These are phyloP conservation scores for Allygus modestus DNA, from an alignment of 2,888 invertebrate species.

Conservation along the genomic window DNA sequence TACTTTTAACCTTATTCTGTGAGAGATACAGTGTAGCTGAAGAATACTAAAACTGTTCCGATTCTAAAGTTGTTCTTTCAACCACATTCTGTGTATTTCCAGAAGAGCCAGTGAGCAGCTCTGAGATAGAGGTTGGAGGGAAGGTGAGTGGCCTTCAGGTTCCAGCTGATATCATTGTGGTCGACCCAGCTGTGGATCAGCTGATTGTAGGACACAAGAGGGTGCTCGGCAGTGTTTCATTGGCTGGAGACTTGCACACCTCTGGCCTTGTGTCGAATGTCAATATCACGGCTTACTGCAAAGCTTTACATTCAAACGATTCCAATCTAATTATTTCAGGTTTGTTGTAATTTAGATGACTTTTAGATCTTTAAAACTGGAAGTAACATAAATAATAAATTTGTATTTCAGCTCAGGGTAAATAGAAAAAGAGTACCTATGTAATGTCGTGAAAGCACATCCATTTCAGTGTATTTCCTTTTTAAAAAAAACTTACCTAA, in stretches of 20 bases:
- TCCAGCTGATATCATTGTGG: conserved; percentile 43
- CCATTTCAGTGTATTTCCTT: too few relatives aligned
- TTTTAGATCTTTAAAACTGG: too few relatives aligned
- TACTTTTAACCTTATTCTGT: too few relatives aligned
- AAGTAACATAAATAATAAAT: too few relatives aligned
- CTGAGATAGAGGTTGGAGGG: not conserved
- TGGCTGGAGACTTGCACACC: not conserved
- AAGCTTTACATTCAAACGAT: not conserved
- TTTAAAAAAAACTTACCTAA: too few relatives aligned
- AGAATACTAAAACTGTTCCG: too few relatives aligned
- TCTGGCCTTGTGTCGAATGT: not conserved
- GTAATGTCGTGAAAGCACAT: too few relatives aligned
- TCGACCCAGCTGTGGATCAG: conserved; percentile 13
- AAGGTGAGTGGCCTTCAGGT: conserved; percentile 25
- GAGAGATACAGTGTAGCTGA: too few relatives aligned
- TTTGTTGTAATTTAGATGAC: not conserved
- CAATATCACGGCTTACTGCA: conserved; percentile 9
- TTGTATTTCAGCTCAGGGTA: too few relatives aligned
- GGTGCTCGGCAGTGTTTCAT: not conserved
- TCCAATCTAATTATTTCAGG: conserved; percentile 11
- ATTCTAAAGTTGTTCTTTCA: too few relatives aligned
- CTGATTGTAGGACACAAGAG: conserved; percentile 14
- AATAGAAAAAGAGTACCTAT: too few relatives aligned
- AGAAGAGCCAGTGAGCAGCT: conserved; percentile 13
- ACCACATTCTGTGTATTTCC: not conserved